Evolutionary conservation across 2,113 vertebrate genomes (phyloP), one percentile per base, ranked within the genome.

Genomic region (Chinchilla lanigera): DNA sequence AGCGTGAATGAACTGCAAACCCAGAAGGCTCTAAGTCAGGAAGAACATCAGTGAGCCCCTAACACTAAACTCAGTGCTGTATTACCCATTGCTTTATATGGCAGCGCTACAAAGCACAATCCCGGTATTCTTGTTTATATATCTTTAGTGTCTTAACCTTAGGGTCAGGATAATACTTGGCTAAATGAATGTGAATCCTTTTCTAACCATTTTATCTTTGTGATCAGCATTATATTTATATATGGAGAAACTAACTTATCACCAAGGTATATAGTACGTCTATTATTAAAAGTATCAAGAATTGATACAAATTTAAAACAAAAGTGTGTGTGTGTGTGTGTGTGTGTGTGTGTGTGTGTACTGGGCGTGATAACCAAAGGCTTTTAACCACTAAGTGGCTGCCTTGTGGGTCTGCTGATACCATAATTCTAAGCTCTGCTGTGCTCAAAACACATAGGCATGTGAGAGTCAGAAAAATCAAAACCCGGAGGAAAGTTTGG

Each of bases 251-350:
- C 11, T n/a, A 67, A 71, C 47, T 52, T 77, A 35, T 78, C 83
- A 56, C 26, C 17, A 63, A 91, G 44, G 1, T 84, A 19, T 22
- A 7, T 54, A 44, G 19, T 56, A 28, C 5, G 2, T n/a, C 41
- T 6, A 81, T 73, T 47, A n/a, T 73, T 47, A n/a, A 80, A 95
- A 85, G 16, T 52, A 13, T 65, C 71, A 97, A 78, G 38, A 86
- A 13, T 26, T 14, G 75, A 44, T 44, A 87, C 16, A 63, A 81
- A 58, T 81, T 13, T 73, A 89, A 89, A 80, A 89, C 28, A 50
- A 50, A 8, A 20, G 6, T 81, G 47, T 30, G 47, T 54, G 24
- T 69, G 65, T 69, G 65, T 69, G 65, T 17, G 13, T 69, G 65
- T 35, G 14, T 69, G 13, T n/a, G 65, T 69, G 65, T n/a, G 65